Conservation (phyloP, 2,113 vertebrate genomes). For the Chaetops frenatus region DNA sequence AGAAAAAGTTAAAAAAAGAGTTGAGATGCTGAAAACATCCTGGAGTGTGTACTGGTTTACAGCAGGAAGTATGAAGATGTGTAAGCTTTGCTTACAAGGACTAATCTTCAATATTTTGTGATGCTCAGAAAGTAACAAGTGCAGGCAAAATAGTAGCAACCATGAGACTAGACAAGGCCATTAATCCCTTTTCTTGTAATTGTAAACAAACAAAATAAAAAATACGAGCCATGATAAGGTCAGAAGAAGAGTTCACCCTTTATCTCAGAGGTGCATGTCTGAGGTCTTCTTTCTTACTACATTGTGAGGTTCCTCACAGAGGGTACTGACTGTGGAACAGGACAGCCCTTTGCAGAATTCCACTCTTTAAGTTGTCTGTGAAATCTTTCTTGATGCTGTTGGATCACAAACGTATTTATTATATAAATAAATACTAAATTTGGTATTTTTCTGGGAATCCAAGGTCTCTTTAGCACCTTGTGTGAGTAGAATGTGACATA, state of each 20-base stretch:
- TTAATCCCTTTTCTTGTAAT: neutral
- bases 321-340: neutral
- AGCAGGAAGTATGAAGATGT: neutral
- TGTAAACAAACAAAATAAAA: neutral
- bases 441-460: neutral
- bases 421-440: neutral
- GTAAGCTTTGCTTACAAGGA: neutral
- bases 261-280: neutral
- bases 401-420: neutral
- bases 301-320: neutral
- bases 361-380: neutral
- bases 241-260: neutral
- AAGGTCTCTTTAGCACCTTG: neutral
- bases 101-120: neutral
- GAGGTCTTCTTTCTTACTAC: neutral
- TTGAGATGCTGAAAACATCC: neutral
- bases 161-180: neutral
- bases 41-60: neutral
- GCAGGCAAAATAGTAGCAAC: neutral
- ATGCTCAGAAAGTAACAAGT: neutral
- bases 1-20: neutral
- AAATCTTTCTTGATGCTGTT: neutral
- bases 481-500: neutral
- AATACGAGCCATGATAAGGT: neutral
- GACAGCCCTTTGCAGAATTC: neutral